phyloP scores from a whole-genome alignment of 2,888 invertebrate genomes.

The Scaptomyza polygonia region DNA sequence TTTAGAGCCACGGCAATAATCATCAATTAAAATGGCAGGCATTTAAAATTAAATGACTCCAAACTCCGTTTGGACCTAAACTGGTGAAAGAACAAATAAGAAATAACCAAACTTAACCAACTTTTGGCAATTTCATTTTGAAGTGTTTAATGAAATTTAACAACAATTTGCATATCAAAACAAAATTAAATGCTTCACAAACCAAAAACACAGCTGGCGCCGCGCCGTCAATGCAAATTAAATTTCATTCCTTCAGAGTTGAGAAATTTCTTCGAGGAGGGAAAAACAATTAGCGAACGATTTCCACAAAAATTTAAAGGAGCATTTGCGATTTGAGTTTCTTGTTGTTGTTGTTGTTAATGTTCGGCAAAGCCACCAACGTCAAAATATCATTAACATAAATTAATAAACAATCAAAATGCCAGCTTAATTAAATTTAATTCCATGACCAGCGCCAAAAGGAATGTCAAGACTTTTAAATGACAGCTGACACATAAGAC shows the following conservation, averaged over 20 bases:
- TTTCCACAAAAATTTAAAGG: slow-evolving; percentile 54
- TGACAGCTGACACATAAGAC: slow-evolving; percentile 32
- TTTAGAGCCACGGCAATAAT: slow-evolving; percentile 72
- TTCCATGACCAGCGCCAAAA: slow-evolving; percentile 25
- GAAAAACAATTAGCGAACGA: slow-evolving; percentile 73
- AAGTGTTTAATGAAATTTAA: slow-evolving; percentile 61
- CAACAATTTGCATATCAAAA: slow-evolving; percentile 76
- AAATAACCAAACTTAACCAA: slow-evolving; percentile 49
- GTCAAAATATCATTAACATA: slow-evolving; percentile 78
- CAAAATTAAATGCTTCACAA: slow-evolving; percentile 57
- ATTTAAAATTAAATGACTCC: slow-evolving; percentile 76
- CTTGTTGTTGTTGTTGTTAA: slow-evolving; percentile 70
- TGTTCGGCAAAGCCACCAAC: background rate
- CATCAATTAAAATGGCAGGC: slow-evolving; percentile 76
- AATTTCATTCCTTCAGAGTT: slow-evolving; percentile 18
- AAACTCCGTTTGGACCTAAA: no score
- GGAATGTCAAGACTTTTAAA: slow-evolving; percentile 11
- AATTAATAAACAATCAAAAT: slow-evolving; percentile 78
- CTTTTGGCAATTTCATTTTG: slow-evolving; percentile 69
- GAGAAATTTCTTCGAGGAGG: background rate
- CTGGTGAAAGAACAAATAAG: no score
- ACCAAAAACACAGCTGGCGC: slow-evolving; percentile 48
- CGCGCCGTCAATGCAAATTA: slow-evolving; percentile 45
- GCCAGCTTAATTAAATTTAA: slow-evolving; percentile 76
- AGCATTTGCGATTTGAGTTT: slow-evolving; percentile 69